Conservation (phyloP, 2,888 invertebrate genomes). For the Chouioia cunea region DNA sequence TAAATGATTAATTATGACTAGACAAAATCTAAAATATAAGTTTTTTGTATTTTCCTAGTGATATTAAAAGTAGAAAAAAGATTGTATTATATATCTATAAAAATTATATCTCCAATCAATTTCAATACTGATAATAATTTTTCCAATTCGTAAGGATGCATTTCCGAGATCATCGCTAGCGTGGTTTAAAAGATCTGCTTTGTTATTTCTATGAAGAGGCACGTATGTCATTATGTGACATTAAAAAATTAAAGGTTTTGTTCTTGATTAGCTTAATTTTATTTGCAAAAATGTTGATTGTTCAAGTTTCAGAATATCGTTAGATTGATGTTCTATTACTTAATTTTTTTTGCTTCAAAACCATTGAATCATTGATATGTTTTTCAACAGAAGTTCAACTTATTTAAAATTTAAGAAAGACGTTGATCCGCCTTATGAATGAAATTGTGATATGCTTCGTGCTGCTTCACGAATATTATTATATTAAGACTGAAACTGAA, state of each 20-base stretch:
- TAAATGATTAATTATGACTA: constrained; percentile 10
- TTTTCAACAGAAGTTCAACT: too few species aligned
- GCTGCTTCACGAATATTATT: constrained; percentile 41
- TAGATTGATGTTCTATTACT: neutral
- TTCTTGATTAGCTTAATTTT: constrained; percentile 2
- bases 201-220: constrained; percentile 30
- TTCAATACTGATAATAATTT: constrained; percentile 10
- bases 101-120: constrained; percentile 2
- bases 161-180: constrained; percentile 17
- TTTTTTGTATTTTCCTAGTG: constrained; percentile 29
- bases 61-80: constrained; percentile 5
- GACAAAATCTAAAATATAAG: constrained; percentile 22
- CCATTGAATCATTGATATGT: too few species aligned
- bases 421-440: constrained; percentile 35
- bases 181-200: constrained; percentile 25
- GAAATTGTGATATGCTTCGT: constrained; percentile 47
- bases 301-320: neutral
- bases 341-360: neutral
- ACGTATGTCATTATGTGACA: constrained; percentile 33
- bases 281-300: neutral
- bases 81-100: constrained; percentile 19
- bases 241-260: constrained; percentile 20
- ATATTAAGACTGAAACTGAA: constrained; percentile 48
- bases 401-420: too few species aligned
- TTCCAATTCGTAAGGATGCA: constrained; percentile 17